Evolutionary conservation across 2,797 vertebrate species (phyloP), one percentile per base, ranked within the genome.

Genomic region (Pogonophryne albipinna): DNA sequence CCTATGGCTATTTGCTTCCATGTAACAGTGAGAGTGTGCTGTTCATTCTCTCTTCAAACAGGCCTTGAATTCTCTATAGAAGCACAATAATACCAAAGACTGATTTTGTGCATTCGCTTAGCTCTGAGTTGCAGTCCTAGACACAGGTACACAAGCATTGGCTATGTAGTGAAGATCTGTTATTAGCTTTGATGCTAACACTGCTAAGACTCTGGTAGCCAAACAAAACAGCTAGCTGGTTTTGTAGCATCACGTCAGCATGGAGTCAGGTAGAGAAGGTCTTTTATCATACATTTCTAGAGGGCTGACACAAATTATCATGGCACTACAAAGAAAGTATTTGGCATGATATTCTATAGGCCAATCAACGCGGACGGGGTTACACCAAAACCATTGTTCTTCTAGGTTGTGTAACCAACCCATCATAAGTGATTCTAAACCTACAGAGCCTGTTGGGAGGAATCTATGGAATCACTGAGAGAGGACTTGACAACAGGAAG

Each of bases 231-330:
- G 46, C 61, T 59, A 75, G 76, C 63, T 83, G 63, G 70, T 74
- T 74, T 76, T 74, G 41, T 67, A 55, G 66, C 66, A 79, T 87
- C 75, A 85, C 71, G 64, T 91, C 86, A 87, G 81, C 64, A 63
- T 27, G 71, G 82, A 83, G 74, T 88, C 86, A 87, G 76, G 86
- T 87, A 65, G 78, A 81, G 75, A 53, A 49, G 71, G 64, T 83
- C 86, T 80, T 89, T 83, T 89, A 86, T 85, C 64, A 59, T 62
- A 83, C 1, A 89, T 91, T 89, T 89, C 90, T 91, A 84, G 86
- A 90, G 88, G 90, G 89, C 87, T 91, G 90, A 89, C 88, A 89
- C 78, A 49, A 89, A 91, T 87, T 82, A 83, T 77, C 86, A 63
- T 20, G 45, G 67, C 66, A 67, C 85, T 80, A 83, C 82, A 90